Evolutionary conservation across 2,113 vertebrate species (phyloP).

Genomic region (Ahaetulla prasina): DNA sequence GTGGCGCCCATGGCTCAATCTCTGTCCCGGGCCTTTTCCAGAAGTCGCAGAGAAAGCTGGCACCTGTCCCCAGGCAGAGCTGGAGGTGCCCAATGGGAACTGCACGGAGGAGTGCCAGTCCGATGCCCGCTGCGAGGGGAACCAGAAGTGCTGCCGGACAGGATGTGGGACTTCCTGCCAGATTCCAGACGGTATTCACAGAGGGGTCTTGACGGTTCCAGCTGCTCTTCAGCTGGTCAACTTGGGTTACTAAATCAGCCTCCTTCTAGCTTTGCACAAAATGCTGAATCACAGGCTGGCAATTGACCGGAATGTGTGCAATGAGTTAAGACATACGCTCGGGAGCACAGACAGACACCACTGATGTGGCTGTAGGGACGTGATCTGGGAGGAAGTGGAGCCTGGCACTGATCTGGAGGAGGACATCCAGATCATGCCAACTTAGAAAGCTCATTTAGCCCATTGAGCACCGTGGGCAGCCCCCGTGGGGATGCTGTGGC

Average conservation of each 20-base stretch:
- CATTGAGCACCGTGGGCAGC: not conserved
- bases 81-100: not conserved
- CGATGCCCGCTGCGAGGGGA: not conserved
- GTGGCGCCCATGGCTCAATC: not conserved
- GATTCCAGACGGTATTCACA: not conserved
- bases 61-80: not conserved
- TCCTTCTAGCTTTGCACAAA: not conserved
- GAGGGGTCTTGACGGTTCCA: not conserved
- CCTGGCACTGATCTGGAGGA: not conserved
- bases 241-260: not conserved
- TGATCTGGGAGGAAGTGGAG: not conserved
- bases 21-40: not conserved
- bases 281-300: not conserved
- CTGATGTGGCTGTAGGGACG: fast-evolving
- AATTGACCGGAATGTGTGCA: not conserved
- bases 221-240: not conserved
- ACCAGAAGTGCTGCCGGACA: not conserved
- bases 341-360: not conserved
- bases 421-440: not conserved
- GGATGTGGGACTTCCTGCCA: not conserved
- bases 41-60: not conserved
- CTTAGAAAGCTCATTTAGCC: not conserved
- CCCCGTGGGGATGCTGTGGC: not conserved
- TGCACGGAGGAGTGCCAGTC: not conserved
- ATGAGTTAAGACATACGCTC: not conserved